Conservation (phyloP, 1,140 invertebrate species). For the Sarcophaga peregrina region DNA sequence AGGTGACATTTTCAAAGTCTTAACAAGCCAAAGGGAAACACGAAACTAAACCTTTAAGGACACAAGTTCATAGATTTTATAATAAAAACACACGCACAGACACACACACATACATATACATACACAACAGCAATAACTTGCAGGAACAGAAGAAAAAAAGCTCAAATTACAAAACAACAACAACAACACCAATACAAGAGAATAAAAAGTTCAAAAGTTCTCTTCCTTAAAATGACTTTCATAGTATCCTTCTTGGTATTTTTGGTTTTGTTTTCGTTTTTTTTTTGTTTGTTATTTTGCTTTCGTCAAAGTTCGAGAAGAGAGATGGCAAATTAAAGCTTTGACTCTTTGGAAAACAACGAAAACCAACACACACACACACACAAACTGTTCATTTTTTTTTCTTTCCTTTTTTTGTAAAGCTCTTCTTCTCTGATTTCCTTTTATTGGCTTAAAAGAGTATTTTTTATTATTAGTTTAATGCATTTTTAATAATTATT, state of each 20-base stretch:
- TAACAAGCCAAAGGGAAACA: neutral
- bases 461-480: conserved; percentile 25
- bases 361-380: neutral
- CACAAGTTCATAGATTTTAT: conserved; percentile 23
- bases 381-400: too few species aligned
- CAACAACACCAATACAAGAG: too few species aligned
- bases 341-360: neutral
- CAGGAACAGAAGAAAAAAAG: conserved; percentile 7
- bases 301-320: too few species aligned
- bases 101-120: neutral
- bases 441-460: conserved; percentile 2
- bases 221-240: neutral
- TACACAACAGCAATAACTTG: neutral
- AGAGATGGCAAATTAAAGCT: neutral
- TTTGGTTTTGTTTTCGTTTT: too few species aligned
- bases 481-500: conserved; percentile 10
- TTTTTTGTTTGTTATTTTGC: too few species aligned
- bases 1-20: neutral
- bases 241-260: neutral
- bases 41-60: conserved; percentile 31
- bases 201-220: conserved; percentile 13
- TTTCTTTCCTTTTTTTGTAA: neutral
- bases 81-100: neutral
- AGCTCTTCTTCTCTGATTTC: neutral
- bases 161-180: conserved; percentile 20